These are phyloP conservation scores for Cladopsammia gracilis DNA, from an alignment of 64 coral and sea anemone genomes.

Conservation along the genomic window DNA sequence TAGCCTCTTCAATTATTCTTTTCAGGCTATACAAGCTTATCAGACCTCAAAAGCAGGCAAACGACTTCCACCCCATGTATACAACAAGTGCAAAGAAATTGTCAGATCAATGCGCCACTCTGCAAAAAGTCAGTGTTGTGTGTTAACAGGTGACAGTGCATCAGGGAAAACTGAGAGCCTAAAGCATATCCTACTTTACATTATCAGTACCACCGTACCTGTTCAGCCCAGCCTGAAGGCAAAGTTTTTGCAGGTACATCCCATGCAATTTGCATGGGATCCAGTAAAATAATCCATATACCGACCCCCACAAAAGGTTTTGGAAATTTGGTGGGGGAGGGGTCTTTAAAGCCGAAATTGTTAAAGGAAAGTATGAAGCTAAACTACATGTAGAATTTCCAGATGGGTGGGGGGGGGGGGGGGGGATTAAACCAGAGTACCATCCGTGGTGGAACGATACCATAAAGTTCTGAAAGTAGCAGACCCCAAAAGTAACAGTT, in stretches of 20 bases:
- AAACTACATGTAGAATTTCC: too few relatives aligned
- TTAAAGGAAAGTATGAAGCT: too few relatives aligned
- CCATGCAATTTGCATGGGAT: too few relatives aligned
- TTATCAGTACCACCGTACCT: neutral
- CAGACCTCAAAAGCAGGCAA: neutral
- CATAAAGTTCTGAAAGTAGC: too few relatives aligned
- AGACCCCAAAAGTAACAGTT: too few relatives aligned
- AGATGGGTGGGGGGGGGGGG: too few relatives aligned
- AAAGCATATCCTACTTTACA: conserved; percentile 24
- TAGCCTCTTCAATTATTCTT: neutral
- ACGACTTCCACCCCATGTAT: conserved; percentile 17
- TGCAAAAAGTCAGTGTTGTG: conserved; percentile 51
- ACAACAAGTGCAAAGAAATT: conserved; percentile 13
- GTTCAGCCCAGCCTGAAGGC: neutral
- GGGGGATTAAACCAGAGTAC: too few relatives aligned
- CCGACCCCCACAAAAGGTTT: too few relatives aligned
- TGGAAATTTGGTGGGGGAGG: too few relatives aligned
- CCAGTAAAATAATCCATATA: too few relatives aligned
- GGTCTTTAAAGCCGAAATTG: too few relatives aligned
- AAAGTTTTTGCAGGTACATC: conserved; percentile 15
- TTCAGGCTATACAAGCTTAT: conserved; percentile 38
- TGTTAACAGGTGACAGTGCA: conserved; percentile 66
- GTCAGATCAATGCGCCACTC: conserved; percentile 19
- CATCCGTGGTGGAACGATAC: too few relatives aligned
- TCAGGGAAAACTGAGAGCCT: conserved; percentile 57